Base-by-base conservation (phyloP, 2,797 vertebrate genomes). In the Chaenodraco wilsoni region DNA sequence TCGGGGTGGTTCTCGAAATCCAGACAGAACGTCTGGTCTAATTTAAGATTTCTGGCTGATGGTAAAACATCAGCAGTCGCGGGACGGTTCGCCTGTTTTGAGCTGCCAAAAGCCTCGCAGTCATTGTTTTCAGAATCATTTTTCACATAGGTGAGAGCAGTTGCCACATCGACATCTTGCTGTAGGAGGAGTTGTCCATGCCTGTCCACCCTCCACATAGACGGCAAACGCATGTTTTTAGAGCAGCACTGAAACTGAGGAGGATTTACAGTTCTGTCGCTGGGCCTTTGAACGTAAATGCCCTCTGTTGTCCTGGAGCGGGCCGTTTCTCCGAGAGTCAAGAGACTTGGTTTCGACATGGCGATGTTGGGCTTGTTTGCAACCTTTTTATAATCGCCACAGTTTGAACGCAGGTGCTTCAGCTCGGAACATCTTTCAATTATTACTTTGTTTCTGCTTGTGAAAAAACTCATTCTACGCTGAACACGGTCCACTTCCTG, bases 381-480 rank as follows among this genome's bases (percentile, higher is more conserved):
- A 69, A 76, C 45, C 51, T 60, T 78, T 68, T 81, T 75, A 68
- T 59, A 60, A 72, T 89, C 46, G 19, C 77, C 68, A 44, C 19
- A 75, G 50, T 66, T 68, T 11, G 78, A 77, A 59, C 91, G 69
- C 59, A 93, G 88, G 81, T 94, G 95, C 81, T 95, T 86, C 48
- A 93, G 94, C 41, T 95, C 93, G 68, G 93, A 77, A 63, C 95
- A 95, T 85, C 95, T 96, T 90, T 93, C 95, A 75, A 96, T 91
- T 84, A 93, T 83, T 57, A 89, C 94, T 87, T 91, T 92, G 80
- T 93, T 89, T 79, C 91, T 93, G 75, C 94, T 94, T 43, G 89
- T 93, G 85, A 96, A 96, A 14, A 95, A 93, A 85, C 94, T 95
- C 78, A 95, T 90, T 85, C 95, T 93, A 91, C 94, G 95, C 0